Conservation (phyloP, 2,888 invertebrate genomes). For the Cosmia pyralina region DNA sequence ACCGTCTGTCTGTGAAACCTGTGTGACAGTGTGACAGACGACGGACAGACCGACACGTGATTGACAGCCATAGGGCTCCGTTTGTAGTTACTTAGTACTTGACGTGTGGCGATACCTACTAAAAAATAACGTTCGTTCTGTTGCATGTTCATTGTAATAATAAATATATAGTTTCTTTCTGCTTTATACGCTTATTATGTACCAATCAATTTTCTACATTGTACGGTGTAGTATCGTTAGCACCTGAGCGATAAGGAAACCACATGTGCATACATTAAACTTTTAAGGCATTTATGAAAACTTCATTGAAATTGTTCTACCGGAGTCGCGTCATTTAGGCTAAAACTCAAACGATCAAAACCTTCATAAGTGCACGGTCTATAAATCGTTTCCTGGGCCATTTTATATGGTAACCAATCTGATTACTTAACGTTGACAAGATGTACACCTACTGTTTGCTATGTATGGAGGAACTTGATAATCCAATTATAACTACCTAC, state of each 20-base stretch:
- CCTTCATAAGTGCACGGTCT: slow-evolving; percentile 1
- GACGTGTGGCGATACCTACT: not conserved
- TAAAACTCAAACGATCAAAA: slow-evolving; percentile 3
- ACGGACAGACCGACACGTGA: too few species aligned
- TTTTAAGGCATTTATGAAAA: too few species aligned
- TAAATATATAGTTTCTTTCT: not conserved
- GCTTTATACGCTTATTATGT: slow-evolving; percentile 7
- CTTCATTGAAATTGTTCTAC: too few species aligned
- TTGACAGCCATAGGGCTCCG: too few species aligned
- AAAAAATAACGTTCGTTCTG: not conserved
- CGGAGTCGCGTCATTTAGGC: not conserved
- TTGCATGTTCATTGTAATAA: not conserved
- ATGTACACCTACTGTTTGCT: slow-evolving; percentile 13
- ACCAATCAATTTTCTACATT: slow-evolving; percentile 42
- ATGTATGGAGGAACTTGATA: slow-evolving; percentile 17
- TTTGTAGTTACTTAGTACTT: too few species aligned
- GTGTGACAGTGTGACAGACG: too few species aligned
- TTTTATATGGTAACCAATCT: slow-evolving; percentile 16
- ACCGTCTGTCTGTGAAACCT: too few species aligned
- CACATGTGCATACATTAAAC: slow-evolving; percentile 12
- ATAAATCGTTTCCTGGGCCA: not conserved
- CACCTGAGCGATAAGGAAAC: slow-evolving; percentile 49
- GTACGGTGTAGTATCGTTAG: slow-evolving; percentile 35
- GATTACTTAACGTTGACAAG: slow-evolving; percentile 27
- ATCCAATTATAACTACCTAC: slow-evolving; percentile 13